Percentiles rank a stretch among this genome's conserved stretches.
Conservation (phyloP, 2,113 vertebrate species). For the Dunckerocampus dactyliophorus region DNA sequence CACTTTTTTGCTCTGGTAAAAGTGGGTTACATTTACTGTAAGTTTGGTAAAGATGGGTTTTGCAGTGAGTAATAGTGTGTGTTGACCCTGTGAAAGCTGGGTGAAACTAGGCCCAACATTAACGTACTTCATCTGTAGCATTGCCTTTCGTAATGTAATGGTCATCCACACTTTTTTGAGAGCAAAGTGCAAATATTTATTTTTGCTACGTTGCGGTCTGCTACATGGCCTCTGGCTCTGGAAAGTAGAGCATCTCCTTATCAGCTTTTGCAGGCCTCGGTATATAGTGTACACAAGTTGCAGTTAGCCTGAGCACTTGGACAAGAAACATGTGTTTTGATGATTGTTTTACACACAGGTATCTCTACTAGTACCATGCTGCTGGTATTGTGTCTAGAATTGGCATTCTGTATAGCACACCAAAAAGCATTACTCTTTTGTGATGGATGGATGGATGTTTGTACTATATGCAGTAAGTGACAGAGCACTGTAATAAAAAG, state of each 20-base stretch:
- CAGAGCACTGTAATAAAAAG: too few relatives aligned
- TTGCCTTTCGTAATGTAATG: slow-evolving; percentile 16
- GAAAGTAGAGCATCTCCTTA: neutral
- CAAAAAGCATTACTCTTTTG: too few relatives aligned
- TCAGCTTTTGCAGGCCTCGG: neutral
- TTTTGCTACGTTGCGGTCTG: slow-evolving; percentile 8
- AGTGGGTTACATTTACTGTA: neutral
- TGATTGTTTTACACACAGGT: neutral
- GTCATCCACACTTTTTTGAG: slow-evolving; percentile 6
- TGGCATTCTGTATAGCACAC: too few relatives aligned
- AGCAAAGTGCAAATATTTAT: neutral
- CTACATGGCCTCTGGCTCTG: slow-evolving; percentile 1
- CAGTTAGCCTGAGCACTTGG: neutral
- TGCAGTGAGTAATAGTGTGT: slow-evolving; percentile 11
- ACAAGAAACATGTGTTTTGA: neutral
- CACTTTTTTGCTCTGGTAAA: neutral
- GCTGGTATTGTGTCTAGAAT: too few relatives aligned
- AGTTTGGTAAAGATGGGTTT: neutral
- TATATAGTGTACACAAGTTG: neutral
- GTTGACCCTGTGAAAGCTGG: slow-evolving; percentile 17
- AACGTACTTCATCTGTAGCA: slow-evolving; percentile 24
- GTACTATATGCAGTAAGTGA: too few relatives aligned
- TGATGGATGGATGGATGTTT: too few relatives aligned
- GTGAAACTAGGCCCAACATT: slow-evolving; percentile 8
- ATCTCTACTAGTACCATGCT: neutral